Conservation (phyloP, 2,888 invertebrate genomes). For the Panorpa germanica region DNA sequence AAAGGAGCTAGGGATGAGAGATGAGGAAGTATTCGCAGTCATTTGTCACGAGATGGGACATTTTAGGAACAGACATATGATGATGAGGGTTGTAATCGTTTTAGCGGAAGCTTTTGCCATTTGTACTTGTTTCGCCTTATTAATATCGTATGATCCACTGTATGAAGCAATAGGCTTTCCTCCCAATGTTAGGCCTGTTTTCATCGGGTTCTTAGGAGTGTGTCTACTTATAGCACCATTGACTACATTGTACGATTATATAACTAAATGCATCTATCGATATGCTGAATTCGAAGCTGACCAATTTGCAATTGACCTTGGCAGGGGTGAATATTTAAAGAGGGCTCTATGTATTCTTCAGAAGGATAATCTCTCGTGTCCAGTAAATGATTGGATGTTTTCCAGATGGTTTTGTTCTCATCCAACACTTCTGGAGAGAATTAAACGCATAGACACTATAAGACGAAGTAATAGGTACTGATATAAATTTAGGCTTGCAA, state of each 20-base stretch:
- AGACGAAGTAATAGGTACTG: no score
- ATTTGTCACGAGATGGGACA: constrained; percentile 95
- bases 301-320: constrained; percentile 66
- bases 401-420: constrained; percentile 94
- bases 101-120: constrained; percentile 54
- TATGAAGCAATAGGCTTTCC: constrained; percentile 83
- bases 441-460: no score
- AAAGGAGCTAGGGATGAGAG: no score
- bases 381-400: constrained; percentile 81
- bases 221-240: constrained; percentile 85
- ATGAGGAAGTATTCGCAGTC: constrained; percentile 87
- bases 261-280: constrained; percentile 68
- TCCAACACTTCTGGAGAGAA: constrained; percentile 82
- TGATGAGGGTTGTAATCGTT: constrained; percentile 66
- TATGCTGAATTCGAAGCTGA: constrained; percentile 95
- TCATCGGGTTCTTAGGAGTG: no score
- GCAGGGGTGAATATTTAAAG: constrained; percentile 54
- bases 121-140: constrained; percentile 42
- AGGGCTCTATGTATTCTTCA: constrained; percentile 83
- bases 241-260: constrained; percentile 71
- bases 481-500: no score
- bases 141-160: constrained; percentile 49
- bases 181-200: no score
- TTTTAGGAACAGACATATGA: constrained; percentile 83
- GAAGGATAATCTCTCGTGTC: constrained; percentile 91